Percentiles rank a stretch among this genome's conserved stretches.
These are phyloP conservation scores for Amphipoea lucens DNA, from an alignment of 2,888 invertebrate species.

Conservation along the genomic window DNA sequence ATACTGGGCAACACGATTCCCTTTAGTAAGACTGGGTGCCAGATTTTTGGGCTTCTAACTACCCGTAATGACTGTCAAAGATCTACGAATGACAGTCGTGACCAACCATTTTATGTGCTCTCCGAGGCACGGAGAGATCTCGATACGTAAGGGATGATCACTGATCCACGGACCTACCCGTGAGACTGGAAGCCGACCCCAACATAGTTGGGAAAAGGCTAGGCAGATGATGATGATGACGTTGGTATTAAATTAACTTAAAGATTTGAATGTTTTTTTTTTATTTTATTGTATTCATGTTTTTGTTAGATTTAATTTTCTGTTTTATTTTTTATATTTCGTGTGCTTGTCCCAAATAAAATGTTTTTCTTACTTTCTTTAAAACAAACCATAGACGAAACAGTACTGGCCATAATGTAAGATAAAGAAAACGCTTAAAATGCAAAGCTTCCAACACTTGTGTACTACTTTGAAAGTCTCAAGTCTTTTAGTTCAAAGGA, in stretches of 20 bases:
- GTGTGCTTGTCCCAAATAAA: no score
- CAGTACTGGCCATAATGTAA: background rate
- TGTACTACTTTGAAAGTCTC: background rate
- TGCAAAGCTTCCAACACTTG: conserved; percentile 9
- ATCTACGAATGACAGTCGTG: background rate
- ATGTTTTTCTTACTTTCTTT: background rate
- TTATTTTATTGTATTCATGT: no score
- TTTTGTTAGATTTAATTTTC: no score
- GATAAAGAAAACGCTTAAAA: background rate
- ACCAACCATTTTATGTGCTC: background rate
- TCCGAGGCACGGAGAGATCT: background rate
- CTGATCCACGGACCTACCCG: background rate
- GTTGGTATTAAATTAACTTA: no score
- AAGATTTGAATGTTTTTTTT: no score
- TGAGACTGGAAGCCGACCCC: no score
- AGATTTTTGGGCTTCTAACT: background rate
- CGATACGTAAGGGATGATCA: background rate
- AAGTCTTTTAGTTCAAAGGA: conserved; percentile 24
- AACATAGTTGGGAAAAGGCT: no score
- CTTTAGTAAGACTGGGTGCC: background rate
- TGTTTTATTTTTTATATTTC: no score
- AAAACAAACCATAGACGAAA: background rate
- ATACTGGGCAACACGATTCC: background rate
- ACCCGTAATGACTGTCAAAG: background rate
- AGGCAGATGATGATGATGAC: no score